Conservation (phyloP, 1,140 invertebrate species). For the Eufriesea mexicana region DNA sequence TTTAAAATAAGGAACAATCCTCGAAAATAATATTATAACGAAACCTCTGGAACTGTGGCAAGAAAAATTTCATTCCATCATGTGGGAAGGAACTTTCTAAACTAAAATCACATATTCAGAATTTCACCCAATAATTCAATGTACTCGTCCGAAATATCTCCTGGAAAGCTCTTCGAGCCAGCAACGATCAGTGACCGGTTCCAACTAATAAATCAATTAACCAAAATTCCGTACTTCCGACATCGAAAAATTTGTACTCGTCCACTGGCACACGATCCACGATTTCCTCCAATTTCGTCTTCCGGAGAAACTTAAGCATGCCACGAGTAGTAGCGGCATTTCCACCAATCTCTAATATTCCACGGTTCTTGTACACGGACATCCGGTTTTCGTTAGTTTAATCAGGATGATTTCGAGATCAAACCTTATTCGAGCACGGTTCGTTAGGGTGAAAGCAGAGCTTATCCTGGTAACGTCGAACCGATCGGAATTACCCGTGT, state of each 20-base stretch:
- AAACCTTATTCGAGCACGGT: not conserved
- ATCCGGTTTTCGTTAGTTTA: constrained; percentile 18
- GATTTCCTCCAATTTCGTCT: not conserved
- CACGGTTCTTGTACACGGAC: constrained; percentile 7
- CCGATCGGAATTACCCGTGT: not conserved
- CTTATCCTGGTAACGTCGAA: not conserved
- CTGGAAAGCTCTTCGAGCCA: too few relatives aligned
- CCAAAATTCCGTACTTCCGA: not conserved
- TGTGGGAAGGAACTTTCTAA: not conserved
- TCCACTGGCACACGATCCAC: not conserved
- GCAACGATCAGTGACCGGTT: too few relatives aligned
- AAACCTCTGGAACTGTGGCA: too few relatives aligned
- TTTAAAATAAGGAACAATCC: too few relatives aligned
- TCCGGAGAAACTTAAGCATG: not conserved
- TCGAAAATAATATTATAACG: not conserved
- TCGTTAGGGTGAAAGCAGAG: constrained; percentile 9
- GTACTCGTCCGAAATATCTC: too few relatives aligned
- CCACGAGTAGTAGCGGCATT: not conserved
- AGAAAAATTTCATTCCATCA: too few relatives aligned
- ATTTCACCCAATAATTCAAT: not conserved
- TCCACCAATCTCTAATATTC: not conserved
- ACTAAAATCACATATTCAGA: not conserved
- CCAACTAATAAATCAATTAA: not conserved
- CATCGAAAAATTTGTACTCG: not conserved
- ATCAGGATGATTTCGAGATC: not conserved